Conservation (phyloP, 2,113 vertebrate genomes). For the Gambusia holbrooki region DNA sequence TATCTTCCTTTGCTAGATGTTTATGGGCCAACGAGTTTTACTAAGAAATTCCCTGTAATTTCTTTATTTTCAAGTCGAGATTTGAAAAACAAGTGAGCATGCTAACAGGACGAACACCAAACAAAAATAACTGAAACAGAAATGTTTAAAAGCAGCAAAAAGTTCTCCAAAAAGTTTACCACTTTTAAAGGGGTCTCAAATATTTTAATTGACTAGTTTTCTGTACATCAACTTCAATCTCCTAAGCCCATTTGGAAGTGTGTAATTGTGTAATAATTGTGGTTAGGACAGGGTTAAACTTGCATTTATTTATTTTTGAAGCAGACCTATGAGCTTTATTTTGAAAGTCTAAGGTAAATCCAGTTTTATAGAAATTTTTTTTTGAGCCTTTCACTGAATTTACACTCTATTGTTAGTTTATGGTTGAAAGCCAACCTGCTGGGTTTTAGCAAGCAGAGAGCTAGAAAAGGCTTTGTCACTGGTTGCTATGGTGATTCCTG, state of each 20-base stretch:
- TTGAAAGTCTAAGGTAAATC: neutral
- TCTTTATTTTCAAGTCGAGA: neutral
- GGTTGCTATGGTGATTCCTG: too few relatives aligned
- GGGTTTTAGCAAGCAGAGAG: neutral
- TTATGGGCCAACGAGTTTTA: neutral
- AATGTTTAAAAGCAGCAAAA: neutral
- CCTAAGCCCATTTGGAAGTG: neutral
- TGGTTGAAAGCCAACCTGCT: neutral
- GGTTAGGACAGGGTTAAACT: neutral
- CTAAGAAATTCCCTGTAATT: neutral
- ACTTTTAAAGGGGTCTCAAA: too few relatives aligned
- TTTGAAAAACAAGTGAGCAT: neutral
- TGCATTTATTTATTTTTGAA: neutral
- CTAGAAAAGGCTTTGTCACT: neutral
- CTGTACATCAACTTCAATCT: too few relatives aligned
- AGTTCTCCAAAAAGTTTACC: too few relatives aligned
- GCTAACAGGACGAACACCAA: neutral
- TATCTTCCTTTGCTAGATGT: too few relatives aligned
- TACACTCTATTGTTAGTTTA: neutral
- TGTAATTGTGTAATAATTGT: neutral
- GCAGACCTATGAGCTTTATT: neutral
- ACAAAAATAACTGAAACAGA: neutral
- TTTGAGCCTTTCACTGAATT: neutral
- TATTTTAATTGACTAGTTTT: too few relatives aligned
- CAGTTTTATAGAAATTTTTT: neutral